Percentiles rank a stretch among this genome's conserved stretches.
Evolutionary conservation across 2,888 invertebrate species (phyloP).

Genomic region (Athalia circularis): DNA sequence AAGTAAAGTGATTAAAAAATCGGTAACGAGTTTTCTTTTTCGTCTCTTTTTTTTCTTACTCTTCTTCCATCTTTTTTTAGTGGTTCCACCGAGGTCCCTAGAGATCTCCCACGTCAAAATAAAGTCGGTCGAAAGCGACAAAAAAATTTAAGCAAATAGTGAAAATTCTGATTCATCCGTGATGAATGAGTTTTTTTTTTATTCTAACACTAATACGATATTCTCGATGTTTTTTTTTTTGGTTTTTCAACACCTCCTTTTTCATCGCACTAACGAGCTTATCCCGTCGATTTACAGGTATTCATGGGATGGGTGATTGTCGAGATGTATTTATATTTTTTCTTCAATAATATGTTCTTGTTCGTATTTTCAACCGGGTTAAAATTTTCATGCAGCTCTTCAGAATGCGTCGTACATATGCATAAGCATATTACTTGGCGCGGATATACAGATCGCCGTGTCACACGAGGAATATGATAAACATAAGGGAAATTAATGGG

Average conservation of each 20-base stretch:
- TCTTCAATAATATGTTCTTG: too few relatives aligned
- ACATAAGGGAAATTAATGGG: slow-evolving; percentile 39
- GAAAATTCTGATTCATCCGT: slow-evolving; percentile 1
- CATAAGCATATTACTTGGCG: slow-evolving; percentile 9
- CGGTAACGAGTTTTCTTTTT: slow-evolving; percentile 45
- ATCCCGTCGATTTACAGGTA: too few relatives aligned
- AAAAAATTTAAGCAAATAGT: not conserved
- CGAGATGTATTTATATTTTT: too few relatives aligned
- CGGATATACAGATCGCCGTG: not conserved
- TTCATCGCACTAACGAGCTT: too few relatives aligned
- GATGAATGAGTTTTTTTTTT: not conserved
- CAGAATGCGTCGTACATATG: not conserved
- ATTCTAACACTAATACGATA: too few relatives aligned
- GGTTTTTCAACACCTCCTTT: too few relatives aligned
- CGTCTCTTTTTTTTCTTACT: too few relatives aligned
- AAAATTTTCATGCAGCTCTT: too few relatives aligned
- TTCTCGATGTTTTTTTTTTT: too few relatives aligned
- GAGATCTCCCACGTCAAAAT: slow-evolving; percentile 15
- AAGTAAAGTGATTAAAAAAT: slow-evolving; percentile 64
- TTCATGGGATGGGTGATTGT: too few relatives aligned
- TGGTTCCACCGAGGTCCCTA: not conserved
- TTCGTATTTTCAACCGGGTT: too few relatives aligned
- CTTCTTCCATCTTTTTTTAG: too few relatives aligned
- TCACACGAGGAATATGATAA: slow-evolving; percentile 21
- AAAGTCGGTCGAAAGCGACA: not conserved